Evolutionary conservation across 2,888 invertebrate species (phyloP), one percentile per base, ranked within the genome.

Genomic region (Poecilus cupreus): DNA sequence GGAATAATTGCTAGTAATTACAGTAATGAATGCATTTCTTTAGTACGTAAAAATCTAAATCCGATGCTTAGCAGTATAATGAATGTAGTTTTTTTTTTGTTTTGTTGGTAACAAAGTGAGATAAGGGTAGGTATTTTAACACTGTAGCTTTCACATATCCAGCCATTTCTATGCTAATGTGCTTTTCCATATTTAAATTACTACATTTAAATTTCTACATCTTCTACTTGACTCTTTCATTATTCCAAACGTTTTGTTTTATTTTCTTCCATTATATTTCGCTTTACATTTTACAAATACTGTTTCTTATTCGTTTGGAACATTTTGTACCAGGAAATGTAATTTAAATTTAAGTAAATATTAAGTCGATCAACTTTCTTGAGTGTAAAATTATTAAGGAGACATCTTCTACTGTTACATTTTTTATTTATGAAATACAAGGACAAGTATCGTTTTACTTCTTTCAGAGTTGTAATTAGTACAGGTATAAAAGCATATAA

Each of bases 141-240:
- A 37, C 37, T 39, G 64, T 68, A 68, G 64, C 74, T 46, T 74
- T 39, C 51, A 74, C 49, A 51, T 74, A 74, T 51, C 51, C 51
- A 46, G 8, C 74, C 51, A 76, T 76, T 76, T 76, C 76, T 54
- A 76, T 76, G 76, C 54, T 37, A 76, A 76, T 76, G 4, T 37
- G 37, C 37, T 76, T 57, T 57, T 51, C 32, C 76, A 76, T 76
- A 76, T 76, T 76, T 76, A 76, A 76, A 76, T 76, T 76, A 76
- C 76, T 54, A 37, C 24, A 76, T 54, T 76, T 54, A 57, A 76
- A 76, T 76, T 76, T 54, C 39, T 22, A 20, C 74, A 49, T 46
- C 24, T 76, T 32, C 64, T 20, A 16, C 37, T 37, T 68, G 64
- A 39, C 64, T 60, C 60, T 32, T 68, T 37, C 37, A 68, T 68